Evolutionary conservation across 2,113 vertebrate species (phyloP), one percentile per base, ranked within the genome.

Genomic region (Prunella himalayana): DNA sequence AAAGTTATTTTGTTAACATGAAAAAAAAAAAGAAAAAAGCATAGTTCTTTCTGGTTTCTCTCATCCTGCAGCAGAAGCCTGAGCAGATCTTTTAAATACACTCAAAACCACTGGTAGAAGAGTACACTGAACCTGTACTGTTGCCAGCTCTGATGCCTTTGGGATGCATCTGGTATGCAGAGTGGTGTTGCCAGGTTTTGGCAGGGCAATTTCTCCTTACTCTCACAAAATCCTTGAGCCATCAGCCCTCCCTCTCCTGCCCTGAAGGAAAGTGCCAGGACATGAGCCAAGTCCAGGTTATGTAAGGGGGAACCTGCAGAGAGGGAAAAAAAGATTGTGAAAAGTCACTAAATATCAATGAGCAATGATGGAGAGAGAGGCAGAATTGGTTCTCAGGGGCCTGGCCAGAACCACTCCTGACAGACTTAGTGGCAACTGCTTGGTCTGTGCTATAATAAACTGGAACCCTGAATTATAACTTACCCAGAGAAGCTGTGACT

Each of bases 121-220:
- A 17, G 7, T 49, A 18, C 41, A 15, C 2, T 18, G 23, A 39
- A 50, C 8, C 15, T 1, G 0, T 30, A 2, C 11, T 44, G 7
- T 7, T 66, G 30, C 10, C 75, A 83, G 23, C 23, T 81, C 59
- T 41, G 60, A 41, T 88, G 44, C 23, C 28, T 45, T 16, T 30
- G n/a, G 59, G 57, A 37, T 79, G n/a, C 25, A 69, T 42, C 9
- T 85, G 85, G 11, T 25, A 33, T 33, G 54, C 33, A 47, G 59
- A 51, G 20, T 4, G 6, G 25, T 57, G 56, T 35, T 50, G 19
- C 37, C 24, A 51, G 45, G 3, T 64, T 75, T 79, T 1, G 0
- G 53, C 41, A 39, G 17, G 59, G 37, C 0, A 4, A n/a, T 69
- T 89, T 90, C 51, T 69, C 57, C 66, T 69, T 49, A 56, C 10